phyloP scores from a whole-genome alignment of 2,888 invertebrate genomes.

The Lasioglossum oenotherae region DNA sequence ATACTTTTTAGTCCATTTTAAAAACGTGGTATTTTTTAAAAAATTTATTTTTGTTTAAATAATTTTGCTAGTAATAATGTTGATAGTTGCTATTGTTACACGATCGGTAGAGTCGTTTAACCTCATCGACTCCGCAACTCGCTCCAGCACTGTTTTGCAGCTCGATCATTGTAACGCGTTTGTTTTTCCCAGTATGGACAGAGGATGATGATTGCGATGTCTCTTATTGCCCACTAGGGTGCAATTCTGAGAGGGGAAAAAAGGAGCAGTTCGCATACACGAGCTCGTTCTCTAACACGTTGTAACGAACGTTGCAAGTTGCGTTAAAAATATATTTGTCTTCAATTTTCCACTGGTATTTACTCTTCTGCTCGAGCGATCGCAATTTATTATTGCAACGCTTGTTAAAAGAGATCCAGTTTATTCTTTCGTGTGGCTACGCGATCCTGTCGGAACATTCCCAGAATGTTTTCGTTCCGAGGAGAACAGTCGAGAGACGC shows the following conservation, averaged over 20 bases:
- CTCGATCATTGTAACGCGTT: conserved; percentile 43
- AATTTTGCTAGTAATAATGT: no score
- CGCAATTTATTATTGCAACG: conserved; percentile 33
- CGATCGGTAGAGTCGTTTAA: not conserved
- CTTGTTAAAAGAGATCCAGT: conserved; percentile 31
- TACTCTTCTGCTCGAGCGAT: conserved; percentile 10
- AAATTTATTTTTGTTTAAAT: no score
- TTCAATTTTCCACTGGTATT: conserved; percentile 45
- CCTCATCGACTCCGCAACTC: conserved; percentile 38
- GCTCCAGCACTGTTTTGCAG: conserved; percentile 39
- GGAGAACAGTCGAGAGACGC: not conserved
- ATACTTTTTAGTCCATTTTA: no score
- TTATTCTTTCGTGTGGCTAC: conserved; percentile 23
- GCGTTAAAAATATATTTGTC: conserved; percentile 54
- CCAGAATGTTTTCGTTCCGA: not conserved
- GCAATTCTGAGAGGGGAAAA: conserved; percentile 10
- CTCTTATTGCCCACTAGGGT: conserved; percentile 33
- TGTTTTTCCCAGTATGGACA: not conserved
- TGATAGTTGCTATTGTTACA: no score
- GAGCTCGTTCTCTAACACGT: not conserved
- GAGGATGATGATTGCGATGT: conserved; percentile 10
- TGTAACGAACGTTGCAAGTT: conserved; percentile 40
- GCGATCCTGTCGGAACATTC: not conserved
- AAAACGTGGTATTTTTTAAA: no score
- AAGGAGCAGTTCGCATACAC: not conserved